Conservation (phyloP, 2,797 vertebrate genomes). For the Pipistrellus kuhlii region DNA sequence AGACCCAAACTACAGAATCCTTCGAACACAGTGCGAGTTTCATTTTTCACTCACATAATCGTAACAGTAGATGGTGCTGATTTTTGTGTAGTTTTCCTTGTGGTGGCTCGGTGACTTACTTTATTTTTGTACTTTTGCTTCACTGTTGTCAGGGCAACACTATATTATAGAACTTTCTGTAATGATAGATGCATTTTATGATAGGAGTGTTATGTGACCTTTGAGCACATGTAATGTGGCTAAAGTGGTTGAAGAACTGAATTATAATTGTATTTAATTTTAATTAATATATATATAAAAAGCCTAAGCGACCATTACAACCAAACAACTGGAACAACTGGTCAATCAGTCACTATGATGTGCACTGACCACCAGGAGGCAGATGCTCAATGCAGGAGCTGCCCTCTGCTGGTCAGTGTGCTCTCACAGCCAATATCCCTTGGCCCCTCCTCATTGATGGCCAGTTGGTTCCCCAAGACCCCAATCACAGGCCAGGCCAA, state of each 20-base stretch:
- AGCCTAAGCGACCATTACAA: too few relatives aligned
- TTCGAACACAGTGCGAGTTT: neutral
- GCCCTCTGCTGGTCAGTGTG: too few relatives aligned
- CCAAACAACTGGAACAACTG: too few relatives aligned
- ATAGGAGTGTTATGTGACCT: neutral
- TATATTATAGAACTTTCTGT: neutral
- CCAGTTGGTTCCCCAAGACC: fast-evolving
- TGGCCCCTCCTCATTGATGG: too few relatives aligned
- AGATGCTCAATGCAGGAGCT: too few relatives aligned
- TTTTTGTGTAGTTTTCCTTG: neutral
- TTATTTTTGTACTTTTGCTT: constrained; percentile 1
- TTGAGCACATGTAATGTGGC: neutral
- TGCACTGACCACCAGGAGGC: too few relatives aligned
- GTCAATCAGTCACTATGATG: too few relatives aligned
- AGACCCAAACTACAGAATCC: neutral
- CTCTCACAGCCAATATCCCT: too few relatives aligned
- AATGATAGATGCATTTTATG: neutral
- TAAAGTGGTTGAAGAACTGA: neutral
- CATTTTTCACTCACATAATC: neutral
- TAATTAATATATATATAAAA: neutral
- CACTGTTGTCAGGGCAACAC: neutral
- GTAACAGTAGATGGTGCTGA: neutral
- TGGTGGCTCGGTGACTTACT: neutral
- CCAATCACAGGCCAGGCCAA: too few relatives aligned
- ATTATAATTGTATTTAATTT: constrained; percentile 28